Conservation (phyloP, 2,113 vertebrate genomes). For the Rhea americana region DNA sequence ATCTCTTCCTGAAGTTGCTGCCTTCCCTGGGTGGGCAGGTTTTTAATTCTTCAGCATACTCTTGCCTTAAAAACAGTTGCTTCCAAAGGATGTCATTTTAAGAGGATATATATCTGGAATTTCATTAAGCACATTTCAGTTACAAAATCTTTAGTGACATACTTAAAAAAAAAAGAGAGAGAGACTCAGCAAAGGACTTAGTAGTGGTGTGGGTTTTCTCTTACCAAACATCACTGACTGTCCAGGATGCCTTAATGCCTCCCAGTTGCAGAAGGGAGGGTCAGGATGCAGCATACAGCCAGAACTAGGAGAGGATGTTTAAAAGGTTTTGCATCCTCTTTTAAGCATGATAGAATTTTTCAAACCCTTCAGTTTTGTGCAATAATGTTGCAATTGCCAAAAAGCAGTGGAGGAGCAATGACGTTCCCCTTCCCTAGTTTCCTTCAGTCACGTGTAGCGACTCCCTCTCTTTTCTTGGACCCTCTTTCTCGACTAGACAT, state of each 20-base stretch:
- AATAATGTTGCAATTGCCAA: background rate
- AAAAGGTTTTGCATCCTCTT: background rate
- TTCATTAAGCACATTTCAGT: constrained; percentile 58
- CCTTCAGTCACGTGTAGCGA: background rate
- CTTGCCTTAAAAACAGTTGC: constrained; percentile 43
- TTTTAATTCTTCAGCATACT: constrained; percentile 27
- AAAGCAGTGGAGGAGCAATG: background rate
- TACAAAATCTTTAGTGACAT: constrained; percentile 33
- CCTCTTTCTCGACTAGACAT: background rate
- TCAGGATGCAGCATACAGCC: background rate
- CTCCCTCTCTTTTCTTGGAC: background rate
- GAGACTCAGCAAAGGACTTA: constrained; percentile 58
- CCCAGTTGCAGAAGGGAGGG: background rate
- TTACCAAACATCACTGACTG: constrained; percentile 28
- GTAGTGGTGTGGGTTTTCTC: constrained; percentile 22
- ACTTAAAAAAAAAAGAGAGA: too few species aligned
- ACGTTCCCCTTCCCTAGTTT: background rate
- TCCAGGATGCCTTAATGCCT: background rate
- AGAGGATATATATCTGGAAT: constrained; percentile 56
- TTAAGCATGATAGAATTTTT: background rate
- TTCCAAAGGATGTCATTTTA: constrained; percentile 49
- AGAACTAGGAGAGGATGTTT: background rate
- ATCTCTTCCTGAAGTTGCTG: background rate
- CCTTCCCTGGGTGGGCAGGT: background rate
- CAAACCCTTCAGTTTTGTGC: background rate